phyloP scores from a whole-genome alignment of 1,140 invertebrate genomes.

The Ylistrum balloti region DNA sequence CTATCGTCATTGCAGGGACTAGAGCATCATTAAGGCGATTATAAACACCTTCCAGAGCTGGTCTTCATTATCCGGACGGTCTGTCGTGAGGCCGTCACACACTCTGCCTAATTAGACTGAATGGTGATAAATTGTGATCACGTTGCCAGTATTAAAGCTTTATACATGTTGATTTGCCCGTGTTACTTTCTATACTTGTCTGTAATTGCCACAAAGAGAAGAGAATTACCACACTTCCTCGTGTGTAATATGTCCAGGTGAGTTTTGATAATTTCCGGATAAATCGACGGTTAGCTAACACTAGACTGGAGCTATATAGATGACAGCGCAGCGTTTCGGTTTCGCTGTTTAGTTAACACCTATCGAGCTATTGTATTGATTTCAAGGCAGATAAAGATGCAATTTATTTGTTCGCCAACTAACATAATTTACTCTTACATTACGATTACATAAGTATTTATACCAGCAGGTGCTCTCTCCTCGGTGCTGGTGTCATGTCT shows the following conservation, averaged over 20 bases:
- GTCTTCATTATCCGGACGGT: conserved; percentile 30
- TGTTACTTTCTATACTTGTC: not conserved
- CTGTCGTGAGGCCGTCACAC: conserved; percentile 27
- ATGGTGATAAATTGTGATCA: conserved; percentile 31
- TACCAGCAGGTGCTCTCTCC: not conserved
- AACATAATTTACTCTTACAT: not conserved
- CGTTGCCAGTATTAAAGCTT: not conserved
- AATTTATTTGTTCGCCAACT: not conserved
- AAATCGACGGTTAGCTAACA: conserved; percentile 9
- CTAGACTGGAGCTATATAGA: not conserved
- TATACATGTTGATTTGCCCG: not conserved
- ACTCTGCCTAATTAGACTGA: conserved; percentile 4
- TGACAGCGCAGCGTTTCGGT: not conserved
- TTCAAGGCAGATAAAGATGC: not conserved
- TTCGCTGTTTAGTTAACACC: conserved; percentile 11
- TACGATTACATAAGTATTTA: not conserved
- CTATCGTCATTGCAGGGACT: not conserved
- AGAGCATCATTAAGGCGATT: conserved; percentile 38
- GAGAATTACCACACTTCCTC: conserved; percentile 25
- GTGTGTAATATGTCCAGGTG: conserved; percentile 11
- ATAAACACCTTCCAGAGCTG: conserved; percentile 13
- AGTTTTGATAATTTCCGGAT: conserved; percentile 23
- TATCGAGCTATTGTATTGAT: not conserved
- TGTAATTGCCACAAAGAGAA: conserved; percentile 7
- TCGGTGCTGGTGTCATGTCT: not conserved